phyloP scores from a whole-genome alignment of 2,113 vertebrate species.

The Plotosus lineatus region DNA sequence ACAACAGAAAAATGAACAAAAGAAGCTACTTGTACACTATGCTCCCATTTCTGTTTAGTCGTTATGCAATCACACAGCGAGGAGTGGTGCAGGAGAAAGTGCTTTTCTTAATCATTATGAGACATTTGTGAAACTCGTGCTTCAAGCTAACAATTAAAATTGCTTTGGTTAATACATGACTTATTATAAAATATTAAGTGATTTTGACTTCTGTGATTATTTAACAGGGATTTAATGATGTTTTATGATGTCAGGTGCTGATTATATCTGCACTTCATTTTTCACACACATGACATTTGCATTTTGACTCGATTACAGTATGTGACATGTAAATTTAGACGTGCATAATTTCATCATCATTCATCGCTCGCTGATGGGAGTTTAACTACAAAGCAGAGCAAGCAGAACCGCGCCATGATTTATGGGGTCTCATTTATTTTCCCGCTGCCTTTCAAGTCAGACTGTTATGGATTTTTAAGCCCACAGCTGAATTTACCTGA shows the following conservation, averaged over 20 bases:
- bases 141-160: constrained; percentile 1
- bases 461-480: constrained; percentile 16
- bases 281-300: background rate
- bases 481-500: constrained; percentile 15
- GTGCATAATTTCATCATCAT: constrained; percentile 40
- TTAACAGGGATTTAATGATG: background rate
- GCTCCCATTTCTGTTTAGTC: background rate
- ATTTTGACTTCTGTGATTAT: background rate
- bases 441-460: background rate
- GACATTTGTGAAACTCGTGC: background rate
- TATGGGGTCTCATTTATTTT: constrained; percentile 20
- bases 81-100: background rate
- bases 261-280: background rate
- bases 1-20: constrained; percentile 14
- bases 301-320: background rate
- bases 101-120: background rate
- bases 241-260: background rate
- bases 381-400: background rate
- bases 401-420: constrained; percentile 10
- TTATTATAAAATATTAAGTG: background rate
- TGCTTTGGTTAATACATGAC: background rate
- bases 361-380: background rate
- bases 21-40: constrained; percentile 10
- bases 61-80: constrained; percentile 6
- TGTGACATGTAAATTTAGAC: background rate